These are phyloP conservation scores for Athetis lepigone DNA, from an alignment of 2,888 invertebrate species.

Conservation along the genomic window DNA sequence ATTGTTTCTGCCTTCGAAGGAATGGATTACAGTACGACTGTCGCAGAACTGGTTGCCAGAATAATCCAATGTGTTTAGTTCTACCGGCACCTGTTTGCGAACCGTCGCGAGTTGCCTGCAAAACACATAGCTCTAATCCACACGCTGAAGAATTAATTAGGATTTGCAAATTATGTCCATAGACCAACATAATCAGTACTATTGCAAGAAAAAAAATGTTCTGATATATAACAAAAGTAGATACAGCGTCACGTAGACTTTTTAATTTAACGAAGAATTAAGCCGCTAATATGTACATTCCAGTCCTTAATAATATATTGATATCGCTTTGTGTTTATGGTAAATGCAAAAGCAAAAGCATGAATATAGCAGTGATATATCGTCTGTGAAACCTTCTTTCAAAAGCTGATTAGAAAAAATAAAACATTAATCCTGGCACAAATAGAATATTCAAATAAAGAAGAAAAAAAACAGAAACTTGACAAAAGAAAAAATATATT, in stretches of 20 bases:
- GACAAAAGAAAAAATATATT: slow-evolving; percentile 65
- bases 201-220: too few relatives aligned
- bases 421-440: slow-evolving; percentile 29
- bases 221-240: too few relatives aligned
- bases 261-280: too few relatives aligned
- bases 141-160: slow-evolving; percentile 78
- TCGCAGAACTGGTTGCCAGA: slow-evolving; percentile 86
- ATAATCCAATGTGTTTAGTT: slow-evolving; percentile 76
- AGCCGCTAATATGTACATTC: too few relatives aligned
- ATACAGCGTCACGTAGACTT: too few relatives aligned
- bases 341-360: too few relatives aligned
- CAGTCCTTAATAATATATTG: too few relatives aligned
- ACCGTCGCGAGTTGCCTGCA: slow-evolving; percentile 80
- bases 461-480: slow-evolving; percentile 49
- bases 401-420: slow-evolving; percentile 14
- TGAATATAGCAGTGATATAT: too few relatives aligned
- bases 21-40: slow-evolving; percentile 91
- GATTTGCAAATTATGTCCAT: slow-evolving; percentile 75
- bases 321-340: too few relatives aligned
- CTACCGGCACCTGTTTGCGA: slow-evolving; percentile 80
- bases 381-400: slow-evolving; percentile 3
- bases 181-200: too few relatives aligned
- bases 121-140: slow-evolving; percentile 77
- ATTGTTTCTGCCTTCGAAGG: slow-evolving; percentile 89
- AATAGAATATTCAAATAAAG: slow-evolving; percentile 56